Evolutionary conservation across 2,888 invertebrate species (phyloP).

Genomic region (Petrolisthes cinctipes): DNA sequence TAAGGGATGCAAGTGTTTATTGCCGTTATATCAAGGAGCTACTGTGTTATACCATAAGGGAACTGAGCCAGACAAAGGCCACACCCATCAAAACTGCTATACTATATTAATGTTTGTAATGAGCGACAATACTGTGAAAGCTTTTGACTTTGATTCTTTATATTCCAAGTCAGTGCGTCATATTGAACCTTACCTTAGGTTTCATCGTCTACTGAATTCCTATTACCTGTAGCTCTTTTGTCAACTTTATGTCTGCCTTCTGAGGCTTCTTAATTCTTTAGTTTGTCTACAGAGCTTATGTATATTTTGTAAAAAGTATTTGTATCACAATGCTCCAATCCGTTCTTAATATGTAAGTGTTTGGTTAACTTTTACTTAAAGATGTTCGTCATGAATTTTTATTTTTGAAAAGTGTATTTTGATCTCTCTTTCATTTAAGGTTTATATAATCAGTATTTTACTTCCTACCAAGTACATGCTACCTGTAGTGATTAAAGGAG

Average conservation of each 20-base stretch:
- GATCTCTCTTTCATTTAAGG: constrained; percentile 27
- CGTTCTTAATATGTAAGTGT: no score
- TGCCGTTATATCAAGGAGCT: no score
- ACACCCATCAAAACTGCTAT: constrained; percentile 15
- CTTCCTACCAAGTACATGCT: constrained; percentile 16
- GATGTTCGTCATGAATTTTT: constrained; percentile 29
- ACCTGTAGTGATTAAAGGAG: background rate
- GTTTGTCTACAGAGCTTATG: background rate
- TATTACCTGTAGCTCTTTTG: no score
- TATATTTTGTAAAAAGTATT: constrained; percentile 23
- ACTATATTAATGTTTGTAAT: constrained; percentile 42
- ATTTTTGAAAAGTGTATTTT: constrained; percentile 36
- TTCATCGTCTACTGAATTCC: no score
- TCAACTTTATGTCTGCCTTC: no score
- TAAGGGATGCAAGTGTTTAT: no score
- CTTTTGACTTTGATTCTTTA: constrained; percentile 23
- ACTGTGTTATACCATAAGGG: constrained; percentile 40
- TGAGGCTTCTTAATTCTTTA: no score
- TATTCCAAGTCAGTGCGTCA: background rate
- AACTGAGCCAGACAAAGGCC: constrained; percentile 24
- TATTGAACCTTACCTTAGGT: no score
- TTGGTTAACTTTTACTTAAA: no score
- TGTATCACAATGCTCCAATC: background rate
- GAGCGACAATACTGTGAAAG: constrained; percentile 54
- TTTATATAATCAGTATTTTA: constrained; percentile 10